These are phyloP conservation scores for Morelia viridis DNA, from an alignment of 2,797 vertebrate species.

Conservation along the genomic window DNA sequence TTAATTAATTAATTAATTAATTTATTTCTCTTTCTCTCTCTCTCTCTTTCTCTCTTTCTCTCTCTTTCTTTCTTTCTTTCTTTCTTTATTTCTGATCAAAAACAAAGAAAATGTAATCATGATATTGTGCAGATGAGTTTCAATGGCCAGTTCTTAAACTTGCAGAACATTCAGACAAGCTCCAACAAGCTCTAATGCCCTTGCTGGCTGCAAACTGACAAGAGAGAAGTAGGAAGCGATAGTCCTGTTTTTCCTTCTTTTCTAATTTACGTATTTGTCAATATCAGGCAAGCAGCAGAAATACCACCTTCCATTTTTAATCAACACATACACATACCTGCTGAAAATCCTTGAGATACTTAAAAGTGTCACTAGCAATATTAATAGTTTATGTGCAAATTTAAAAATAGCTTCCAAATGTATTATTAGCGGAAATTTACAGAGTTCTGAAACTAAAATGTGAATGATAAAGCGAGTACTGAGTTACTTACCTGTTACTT, in stretches of 20 bases:
- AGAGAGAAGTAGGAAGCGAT: not conserved
- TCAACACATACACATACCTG: not conserved
- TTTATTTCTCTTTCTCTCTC: no score
- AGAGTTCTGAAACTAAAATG: slow-evolving; percentile 35
- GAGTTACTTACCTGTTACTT: slow-evolving; percentile 70
- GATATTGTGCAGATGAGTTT: no score
- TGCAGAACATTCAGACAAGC: not conserved
- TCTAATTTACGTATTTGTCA: not conserved
- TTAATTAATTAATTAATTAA: no score
- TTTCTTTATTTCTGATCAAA: no score
- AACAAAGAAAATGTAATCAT: not conserved
- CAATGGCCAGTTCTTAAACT: not conserved
- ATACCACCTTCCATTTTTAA: not conserved
- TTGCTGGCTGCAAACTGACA: not conserved
- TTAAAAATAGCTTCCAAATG: slow-evolving; percentile 14
- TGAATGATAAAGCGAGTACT: slow-evolving; percentile 21
- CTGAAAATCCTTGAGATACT: not conserved
- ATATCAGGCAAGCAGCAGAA: not conserved
- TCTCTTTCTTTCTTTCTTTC: no score
- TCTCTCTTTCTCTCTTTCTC: no score
- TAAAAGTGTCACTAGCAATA: not conserved
- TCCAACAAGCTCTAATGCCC: not conserved
- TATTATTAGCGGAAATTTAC: not conserved
- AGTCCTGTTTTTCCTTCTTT: not conserved
- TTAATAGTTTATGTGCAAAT: not conserved